Evolutionary conservation across 2,113 vertebrate species (phyloP).

Genomic region (Martes martes): DNA sequence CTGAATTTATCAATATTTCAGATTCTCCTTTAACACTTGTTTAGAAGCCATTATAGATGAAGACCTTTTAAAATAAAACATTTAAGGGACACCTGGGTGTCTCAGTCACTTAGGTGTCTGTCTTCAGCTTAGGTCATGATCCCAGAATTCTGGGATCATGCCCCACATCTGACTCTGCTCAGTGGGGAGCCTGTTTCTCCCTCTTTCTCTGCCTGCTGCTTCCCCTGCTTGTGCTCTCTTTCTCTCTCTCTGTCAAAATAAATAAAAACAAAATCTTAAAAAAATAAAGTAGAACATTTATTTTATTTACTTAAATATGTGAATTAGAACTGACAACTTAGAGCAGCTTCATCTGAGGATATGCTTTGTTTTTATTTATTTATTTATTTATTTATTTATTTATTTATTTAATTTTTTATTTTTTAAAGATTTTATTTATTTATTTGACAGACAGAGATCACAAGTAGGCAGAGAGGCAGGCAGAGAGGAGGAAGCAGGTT

Average conservation of each 20-base stretch:
- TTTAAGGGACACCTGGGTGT: not conserved
- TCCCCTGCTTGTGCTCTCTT: not conserved
- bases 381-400: no score
- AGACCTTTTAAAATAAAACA: not conserved
- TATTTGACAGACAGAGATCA: no score
- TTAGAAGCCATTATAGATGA: not conserved
- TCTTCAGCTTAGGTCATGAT: not conserved
- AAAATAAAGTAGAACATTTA: not conserved
- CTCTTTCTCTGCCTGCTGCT: not conserved
- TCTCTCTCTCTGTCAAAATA: not conserved
- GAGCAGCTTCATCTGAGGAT: not conserved
- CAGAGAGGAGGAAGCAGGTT: no score
- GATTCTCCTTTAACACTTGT: not conserved
- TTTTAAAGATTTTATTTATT: no score
- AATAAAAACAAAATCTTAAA: not conserved
- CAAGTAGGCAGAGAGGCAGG: no score
- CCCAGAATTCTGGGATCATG: not conserved
- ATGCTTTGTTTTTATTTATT: not conserved
- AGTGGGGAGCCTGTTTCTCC: not conserved
- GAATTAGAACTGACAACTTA: not conserved
- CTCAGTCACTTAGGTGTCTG: not conserved
- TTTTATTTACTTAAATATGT: not conserved
- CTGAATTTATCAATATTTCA: constrained; percentile 27
- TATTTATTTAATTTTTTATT: no score
- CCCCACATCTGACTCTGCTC: not conserved